These are phyloP conservation scores for Noctua pronuba DNA, from an alignment of 2,888 invertebrate genomes.

Conservation along the genomic window DNA sequence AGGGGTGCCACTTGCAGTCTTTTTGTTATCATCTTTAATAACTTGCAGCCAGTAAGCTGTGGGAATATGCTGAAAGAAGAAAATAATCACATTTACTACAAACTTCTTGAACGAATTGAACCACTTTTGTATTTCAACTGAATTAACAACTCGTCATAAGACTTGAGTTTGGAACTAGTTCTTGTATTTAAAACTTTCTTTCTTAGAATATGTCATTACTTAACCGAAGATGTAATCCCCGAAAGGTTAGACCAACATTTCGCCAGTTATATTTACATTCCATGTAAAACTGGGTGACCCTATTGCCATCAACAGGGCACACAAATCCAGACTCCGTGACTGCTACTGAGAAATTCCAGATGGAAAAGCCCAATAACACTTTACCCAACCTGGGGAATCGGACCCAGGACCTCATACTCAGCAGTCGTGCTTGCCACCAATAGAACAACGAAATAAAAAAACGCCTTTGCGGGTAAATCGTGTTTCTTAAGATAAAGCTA, in stretches of 20 bases:
- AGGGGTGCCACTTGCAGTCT: slow-evolving; percentile 58
- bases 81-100: neutral
- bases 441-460: neutral
- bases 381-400: neutral
- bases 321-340: neutral
- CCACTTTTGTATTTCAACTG: neutral
- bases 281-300: neutral
- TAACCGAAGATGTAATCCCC: too few relatives aligned
- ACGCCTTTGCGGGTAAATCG: too few relatives aligned
- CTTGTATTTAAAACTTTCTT: neutral
- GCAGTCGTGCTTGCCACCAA: neutral
- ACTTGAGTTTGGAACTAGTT: neutral
- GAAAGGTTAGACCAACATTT: too few relatives aligned
- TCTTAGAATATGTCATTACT: too few relatives aligned
- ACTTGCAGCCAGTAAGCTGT: slow-evolving; percentile 83
- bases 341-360: neutral
- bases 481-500: neutral
- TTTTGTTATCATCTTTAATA: slow-evolving; percentile 79
- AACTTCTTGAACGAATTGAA: neutral
- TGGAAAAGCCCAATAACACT: neutral
- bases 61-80: slow-evolving; percentile 81
- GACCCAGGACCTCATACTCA: neutral
- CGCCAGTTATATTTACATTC: neutral
- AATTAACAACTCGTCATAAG: neutral
- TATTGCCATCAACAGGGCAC: neutral